Conservation (phyloP, 2,888 invertebrate genomes). For the Teinopalpus imperialis region DNA sequence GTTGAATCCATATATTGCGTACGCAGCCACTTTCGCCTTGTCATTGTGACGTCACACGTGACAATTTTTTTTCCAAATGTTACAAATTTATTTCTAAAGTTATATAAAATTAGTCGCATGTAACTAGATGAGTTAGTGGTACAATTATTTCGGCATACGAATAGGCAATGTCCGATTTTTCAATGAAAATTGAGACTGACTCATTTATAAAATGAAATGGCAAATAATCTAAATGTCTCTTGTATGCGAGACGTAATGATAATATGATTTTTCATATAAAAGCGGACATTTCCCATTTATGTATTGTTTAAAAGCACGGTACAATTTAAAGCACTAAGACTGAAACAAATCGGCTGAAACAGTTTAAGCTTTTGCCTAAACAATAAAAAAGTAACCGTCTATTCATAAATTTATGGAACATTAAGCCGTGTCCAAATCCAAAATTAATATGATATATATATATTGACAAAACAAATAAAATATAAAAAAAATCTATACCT, state of each 20-base stretch:
- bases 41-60: conserved; percentile 21
- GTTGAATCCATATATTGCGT: conserved; percentile 28
- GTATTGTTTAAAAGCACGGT: conserved; percentile 48
- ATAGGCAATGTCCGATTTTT: conserved; percentile 35
- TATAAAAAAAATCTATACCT: conserved; percentile 19
- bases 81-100: conserved; percentile 7
- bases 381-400: conserved; percentile 41
- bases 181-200: conserved; percentile 22
- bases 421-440: conserved; percentile 29
- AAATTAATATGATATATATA: conserved; percentile 29
- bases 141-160: conserved; percentile 34
- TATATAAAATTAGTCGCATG: conserved; percentile 39
- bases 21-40: conserved; percentile 17
- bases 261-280: conserved; percentile 25
- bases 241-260: conserved; percentile 27
- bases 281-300: conserved; percentile 55
- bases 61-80: conserved; percentile 7
- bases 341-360: conserved; percentile 66
- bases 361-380: conserved; percentile 52
- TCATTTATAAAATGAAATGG: conserved; percentile 12
- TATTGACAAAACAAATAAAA: conserved; percentile 28
- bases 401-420: conserved; percentile 33
- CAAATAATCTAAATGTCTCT: conserved; percentile 2
- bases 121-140: conserved; percentile 40
- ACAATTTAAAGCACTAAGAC: conserved; percentile 76